Percentiles rank a stretch among this genome's conserved stretches.
Conservation (phyloP, 2,888 invertebrate species). For the Nipponacmea schrenckii region DNA sequence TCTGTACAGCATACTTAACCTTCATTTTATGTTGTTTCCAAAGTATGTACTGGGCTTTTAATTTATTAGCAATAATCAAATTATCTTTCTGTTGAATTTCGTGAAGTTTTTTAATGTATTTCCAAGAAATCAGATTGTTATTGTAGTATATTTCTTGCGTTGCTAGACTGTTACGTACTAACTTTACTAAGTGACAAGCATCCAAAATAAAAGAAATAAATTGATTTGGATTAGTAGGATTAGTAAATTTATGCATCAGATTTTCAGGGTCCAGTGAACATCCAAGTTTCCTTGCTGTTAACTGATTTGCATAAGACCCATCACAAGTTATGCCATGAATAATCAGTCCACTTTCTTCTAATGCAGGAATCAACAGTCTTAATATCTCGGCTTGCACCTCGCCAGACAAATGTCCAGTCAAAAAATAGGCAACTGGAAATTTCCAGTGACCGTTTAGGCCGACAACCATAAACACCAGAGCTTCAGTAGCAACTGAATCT, state of each 20-base stretch:
- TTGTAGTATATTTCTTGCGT: not conserved
- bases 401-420: not conserved
- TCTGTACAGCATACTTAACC: not conserved
- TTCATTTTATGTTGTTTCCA: too few species aligned
- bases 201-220: not conserved
- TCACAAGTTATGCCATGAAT: slow-evolving; percentile 1
- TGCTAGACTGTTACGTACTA: not conserved
- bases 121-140: not conserved
- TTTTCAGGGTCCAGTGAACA: not conserved
- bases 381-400: not conserved
- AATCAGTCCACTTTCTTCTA: too few species aligned
- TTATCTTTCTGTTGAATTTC: not conserved
- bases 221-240: not conserved
- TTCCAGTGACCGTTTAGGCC: slow-evolving; percentile 10
- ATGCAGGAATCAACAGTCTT: too few species aligned
- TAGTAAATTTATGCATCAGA: not conserved
- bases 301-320: slow-evolving; percentile 3
- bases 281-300: not conserved
- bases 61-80: not conserved
- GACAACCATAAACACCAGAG: slow-evolving; percentile 13
- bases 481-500: too few species aligned
- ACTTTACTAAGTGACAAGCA: not conserved
- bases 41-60: not conserved
- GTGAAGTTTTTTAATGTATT: not conserved
- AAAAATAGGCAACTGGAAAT: slow-evolving; percentile 11